phyloP scores from a whole-genome alignment of 2,113 vertebrate species.

The Tinamus guttatus region DNA sequence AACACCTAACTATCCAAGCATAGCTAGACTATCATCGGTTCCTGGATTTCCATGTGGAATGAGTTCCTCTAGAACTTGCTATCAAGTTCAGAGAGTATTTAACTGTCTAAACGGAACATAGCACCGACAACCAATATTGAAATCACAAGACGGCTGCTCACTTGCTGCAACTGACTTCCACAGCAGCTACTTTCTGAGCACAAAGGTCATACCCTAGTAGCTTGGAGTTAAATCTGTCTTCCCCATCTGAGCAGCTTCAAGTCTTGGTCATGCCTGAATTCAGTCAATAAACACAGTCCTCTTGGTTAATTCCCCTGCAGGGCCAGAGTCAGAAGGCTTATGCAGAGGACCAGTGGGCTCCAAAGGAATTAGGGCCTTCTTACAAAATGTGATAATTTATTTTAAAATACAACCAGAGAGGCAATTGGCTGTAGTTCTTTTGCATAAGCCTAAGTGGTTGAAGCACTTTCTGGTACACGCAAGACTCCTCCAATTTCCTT shows the following conservation, averaged over 20 bases:
- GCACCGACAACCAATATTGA: not conserved
- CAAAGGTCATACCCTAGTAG: not conserved
- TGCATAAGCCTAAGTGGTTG: no score
- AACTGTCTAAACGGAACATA: not conserved
- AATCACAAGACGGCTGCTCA: not conserved
- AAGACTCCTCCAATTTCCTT: not conserved
- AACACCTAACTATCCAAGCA: not conserved
- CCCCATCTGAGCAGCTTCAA: not conserved
- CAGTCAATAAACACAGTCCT: not conserved
- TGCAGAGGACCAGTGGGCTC: not conserved
- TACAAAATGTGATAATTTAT: not conserved
- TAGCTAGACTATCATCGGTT: not conserved
- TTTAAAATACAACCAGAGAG: not conserved
- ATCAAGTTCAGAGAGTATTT: not conserved
- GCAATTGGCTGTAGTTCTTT: not conserved
- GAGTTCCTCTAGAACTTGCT: not conserved
- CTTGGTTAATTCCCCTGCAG: not conserved
- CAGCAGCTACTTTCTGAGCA: not conserved
- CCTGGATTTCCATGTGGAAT: not conserved
- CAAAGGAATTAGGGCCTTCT: not conserved
- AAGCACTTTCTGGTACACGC: not conserved
- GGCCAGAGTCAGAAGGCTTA: not conserved
- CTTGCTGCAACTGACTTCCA: not conserved
- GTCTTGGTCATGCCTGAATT: not conserved
- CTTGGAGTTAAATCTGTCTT: not conserved